Base-by-base conservation (phyloP, 2,888 invertebrate species). In the Drosophila trichaetosa region DNA sequence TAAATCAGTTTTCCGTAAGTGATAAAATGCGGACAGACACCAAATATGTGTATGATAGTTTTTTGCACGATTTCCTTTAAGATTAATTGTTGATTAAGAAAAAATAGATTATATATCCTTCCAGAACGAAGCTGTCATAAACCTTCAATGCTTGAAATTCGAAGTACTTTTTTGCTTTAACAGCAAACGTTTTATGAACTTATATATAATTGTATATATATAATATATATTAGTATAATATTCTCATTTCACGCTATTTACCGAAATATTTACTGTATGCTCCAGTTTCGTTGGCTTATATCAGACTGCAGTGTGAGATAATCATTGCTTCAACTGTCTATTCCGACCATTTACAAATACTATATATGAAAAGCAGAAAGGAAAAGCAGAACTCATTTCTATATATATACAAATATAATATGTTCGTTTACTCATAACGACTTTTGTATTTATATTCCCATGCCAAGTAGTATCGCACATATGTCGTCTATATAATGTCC, bases 401-500 rank as follows among this genome's bases (percentile, higher is more conserved):
- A 49, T 31, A 31, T 13, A 59, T 52, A 46, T 33, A 53, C 16
- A 52, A 36, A 52, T 52, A 29, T 31, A 67, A 67, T 38, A n/a
- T 21, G 13, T 24, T 18, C 21, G 27, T n/a, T 24, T 16, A 31
- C 36, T 34, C 49, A 33, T 38, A 34, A 24, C 57, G 34, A 31
- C 34, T 31, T 68, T 33, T 5, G 42, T 68, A 56, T 49, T 56
- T 59, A 51, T 60, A 60, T 58, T 53, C 48, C 10, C 36, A 67
- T 69, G 49, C 46, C 48, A 36, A n/a, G n/a, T 21, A 11, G 33
- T n/a, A 38, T 57, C 40, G 36, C 29, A 49, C 61, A 61, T 59
- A 56, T 70, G 54, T 24, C 21, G 29, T 42, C 46, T 60, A 38
- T 38, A 11, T 34, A 57, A 51, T 59, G 82, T 79, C 76, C 80